Conservation (phyloP, 2,888 invertebrate species). For the Xanthia togata region DNA sequence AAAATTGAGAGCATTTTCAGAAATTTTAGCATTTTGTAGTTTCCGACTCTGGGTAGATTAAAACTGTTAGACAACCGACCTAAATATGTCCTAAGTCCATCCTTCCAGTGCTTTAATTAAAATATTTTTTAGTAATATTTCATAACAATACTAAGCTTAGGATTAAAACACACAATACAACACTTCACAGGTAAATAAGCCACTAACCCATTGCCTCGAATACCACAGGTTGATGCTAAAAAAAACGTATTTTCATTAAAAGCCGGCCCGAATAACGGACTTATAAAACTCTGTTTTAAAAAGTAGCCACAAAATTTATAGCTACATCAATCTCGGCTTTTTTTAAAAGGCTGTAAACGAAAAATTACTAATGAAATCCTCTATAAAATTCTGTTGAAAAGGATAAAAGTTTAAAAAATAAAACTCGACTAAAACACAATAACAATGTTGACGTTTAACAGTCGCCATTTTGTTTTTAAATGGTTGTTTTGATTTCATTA, state of each 20-base stretch:
- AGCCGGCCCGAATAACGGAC: slow-evolving; percentile 44
- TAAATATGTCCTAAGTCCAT: too few species aligned
- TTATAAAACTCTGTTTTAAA: slow-evolving; percentile 61
- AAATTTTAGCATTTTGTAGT: not conserved
- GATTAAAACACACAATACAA: not conserved
- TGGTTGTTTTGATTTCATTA: slow-evolving; percentile 33
- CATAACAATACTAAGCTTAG: not conserved
- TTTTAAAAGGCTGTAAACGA: slow-evolving; percentile 65
- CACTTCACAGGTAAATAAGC: slow-evolving; percentile 8
- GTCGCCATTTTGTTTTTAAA: slow-evolving; percentile 25
- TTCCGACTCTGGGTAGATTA: not conserved
- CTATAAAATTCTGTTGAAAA: slow-evolving; percentile 61
- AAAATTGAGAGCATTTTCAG: not conserved
- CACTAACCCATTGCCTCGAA: slow-evolving; percentile 6
- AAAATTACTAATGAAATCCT: slow-evolving; percentile 65
- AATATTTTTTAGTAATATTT: not conserved
- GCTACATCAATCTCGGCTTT: slow-evolving; percentile 64
- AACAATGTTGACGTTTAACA: slow-evolving; percentile 20
- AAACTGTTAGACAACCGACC: too few species aligned
- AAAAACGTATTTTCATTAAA: slow-evolving; percentile 63
- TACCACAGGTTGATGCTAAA: slow-evolving; percentile 39
- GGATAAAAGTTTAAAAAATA: slow-evolving; percentile 62
- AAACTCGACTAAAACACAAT: slow-evolving; percentile 40
- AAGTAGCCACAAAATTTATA: slow-evolving; percentile 67
- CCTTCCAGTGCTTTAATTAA: not conserved